A percentile compares a stretch with the other conserved stretches of the same genome.
phyloP scores from a whole-genome alignment of 2,797 vertebrate species.

The Rhinatrema bivittatum region DNA sequence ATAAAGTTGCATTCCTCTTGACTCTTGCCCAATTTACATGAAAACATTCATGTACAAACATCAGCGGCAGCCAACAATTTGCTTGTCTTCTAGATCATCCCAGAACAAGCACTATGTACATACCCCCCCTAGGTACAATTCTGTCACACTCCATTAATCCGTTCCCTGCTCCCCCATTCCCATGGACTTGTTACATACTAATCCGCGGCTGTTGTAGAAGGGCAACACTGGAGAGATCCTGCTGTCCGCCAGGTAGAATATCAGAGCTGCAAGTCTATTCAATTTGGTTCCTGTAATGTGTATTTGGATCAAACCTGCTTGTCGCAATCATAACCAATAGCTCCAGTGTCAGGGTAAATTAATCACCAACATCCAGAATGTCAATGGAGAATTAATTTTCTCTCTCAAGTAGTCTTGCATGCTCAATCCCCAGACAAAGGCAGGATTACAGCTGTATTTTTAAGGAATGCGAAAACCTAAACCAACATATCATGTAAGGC shows the following conservation, averaged over 20 bases:
- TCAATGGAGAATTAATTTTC: constrained; percentile 39
- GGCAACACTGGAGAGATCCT: constrained; percentile 71
- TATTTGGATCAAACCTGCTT: constrained; percentile 50
- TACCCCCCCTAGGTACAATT: constrained; percentile 71
- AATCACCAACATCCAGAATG: constrained; percentile 23
- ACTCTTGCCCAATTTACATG: constrained; percentile 31
- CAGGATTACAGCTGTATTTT: constrained; percentile 16
- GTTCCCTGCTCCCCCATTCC: constrained; percentile 67
- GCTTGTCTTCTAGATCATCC: constrained; percentile 42
- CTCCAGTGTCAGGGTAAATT: constrained; percentile 37
- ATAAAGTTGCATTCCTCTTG: constrained; percentile 22
- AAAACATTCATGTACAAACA: constrained; percentile 40
- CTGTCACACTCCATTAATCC: constrained; percentile 84
- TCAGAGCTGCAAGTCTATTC: constrained; percentile 64
- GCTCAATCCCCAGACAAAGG: constrained; percentile 19
- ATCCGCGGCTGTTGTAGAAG: constrained; percentile 76
- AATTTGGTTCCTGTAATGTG: constrained; percentile 48
- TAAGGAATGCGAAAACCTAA: constrained; percentile 9
- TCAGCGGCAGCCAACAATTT: constrained; percentile 37
- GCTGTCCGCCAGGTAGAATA: constrained; percentile 66
- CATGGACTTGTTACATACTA: constrained; percentile 58
- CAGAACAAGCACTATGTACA: constrained; percentile 68
- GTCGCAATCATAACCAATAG: constrained; percentile 34
- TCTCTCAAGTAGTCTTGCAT: constrained; percentile 14
- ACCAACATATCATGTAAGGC: constrained; percentile 8